A percentile compares a stretch with the other conserved stretches of the same genome.
phyloP scores from a whole-genome alignment of 2,888 invertebrate genomes.

The Liodrosophila aerea region DNA sequence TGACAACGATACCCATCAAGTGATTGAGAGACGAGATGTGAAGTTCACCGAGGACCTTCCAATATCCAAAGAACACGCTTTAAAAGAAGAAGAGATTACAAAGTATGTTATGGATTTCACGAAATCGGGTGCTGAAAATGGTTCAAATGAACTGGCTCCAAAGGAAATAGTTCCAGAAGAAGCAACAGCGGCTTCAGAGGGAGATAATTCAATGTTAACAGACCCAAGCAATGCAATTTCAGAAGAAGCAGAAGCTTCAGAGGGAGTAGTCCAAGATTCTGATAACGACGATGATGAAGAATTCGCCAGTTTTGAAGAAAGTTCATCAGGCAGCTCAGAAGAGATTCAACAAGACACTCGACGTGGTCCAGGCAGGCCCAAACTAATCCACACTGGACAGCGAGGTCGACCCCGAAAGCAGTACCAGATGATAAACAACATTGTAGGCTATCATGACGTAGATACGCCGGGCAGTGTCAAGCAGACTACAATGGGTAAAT shows the following conservation, averaged over 20 bases:
- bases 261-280: too few relatives aligned
- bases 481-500: not conserved
- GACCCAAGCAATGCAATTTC: too few relatives aligned
- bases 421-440: not conserved
- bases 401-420: constrained; percentile 3
- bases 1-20: not conserved
- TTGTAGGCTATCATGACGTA: not conserved
- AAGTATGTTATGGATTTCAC: not conserved
- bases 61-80: not conserved
- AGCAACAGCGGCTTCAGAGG: too few relatives aligned
- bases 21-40: constrained; percentile 2
- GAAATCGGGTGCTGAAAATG: not conserved
- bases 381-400: not conserved
- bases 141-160: too few relatives aligned
- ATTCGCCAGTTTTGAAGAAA: not conserved
- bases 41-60: not conserved
- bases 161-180: too few relatives aligned
- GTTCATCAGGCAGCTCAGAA: not conserved
- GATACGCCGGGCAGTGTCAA: not conserved
- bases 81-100: not conserved
- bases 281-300: not conserved
- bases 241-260: too few relatives aligned
- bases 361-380: constrained; percentile 4
- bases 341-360: not conserved
- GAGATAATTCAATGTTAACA: too few relatives aligned